Base-by-base conservation (phyloP, 2,888 invertebrate genomes). In the Netelia fuscicornis region DNA sequence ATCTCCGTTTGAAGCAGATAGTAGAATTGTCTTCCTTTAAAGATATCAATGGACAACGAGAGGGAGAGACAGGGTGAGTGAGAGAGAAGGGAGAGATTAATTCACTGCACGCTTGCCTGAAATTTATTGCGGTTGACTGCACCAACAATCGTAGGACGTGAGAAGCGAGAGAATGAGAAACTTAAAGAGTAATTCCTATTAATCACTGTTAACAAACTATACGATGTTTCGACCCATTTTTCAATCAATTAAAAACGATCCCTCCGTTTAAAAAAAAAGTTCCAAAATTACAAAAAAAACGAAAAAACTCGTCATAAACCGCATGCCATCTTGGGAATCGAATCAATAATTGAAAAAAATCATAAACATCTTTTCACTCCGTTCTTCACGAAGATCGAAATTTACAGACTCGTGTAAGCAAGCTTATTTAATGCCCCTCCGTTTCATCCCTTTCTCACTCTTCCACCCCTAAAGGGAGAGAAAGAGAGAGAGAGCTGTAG, bases 101-200 rank as follows among this genome's bases (percentile, higher is more conserved):
- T 74, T 25, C 75, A 78, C 52, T 17, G 48, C 62, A 17, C 76
- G 48, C 8, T 81, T 58, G 30, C n/a, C 52, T 58, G 77, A 78
- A 78, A 62, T 83, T 84, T 81, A 81, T 84, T 71, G 30, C 30
- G 60, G 25, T 1, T 48, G 58, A 20, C 48, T 67, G 74, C 70
- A 78, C 68, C 56, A 48, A 62, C 23, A 30, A 30, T 30, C 6
- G 30, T 3, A 30, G 5, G 30, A 30, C 30, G 30, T 17, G 64
- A 44, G 72, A 52, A 68, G 48, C 56, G 56, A 60, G 56, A 75
- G 68, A 75, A 71, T 71, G 65, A 62, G 52, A 70, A 58, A 70
- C n/a, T 54, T 54, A 54, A 2, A 30, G 70, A 54, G 52, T 13
- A 23, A 68, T 68, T 48, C 23, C 23, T 8, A 20, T 23, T 1